Conservation (phyloP, 2,888 invertebrate genomes). For the Quadroppia sp. region DNA sequence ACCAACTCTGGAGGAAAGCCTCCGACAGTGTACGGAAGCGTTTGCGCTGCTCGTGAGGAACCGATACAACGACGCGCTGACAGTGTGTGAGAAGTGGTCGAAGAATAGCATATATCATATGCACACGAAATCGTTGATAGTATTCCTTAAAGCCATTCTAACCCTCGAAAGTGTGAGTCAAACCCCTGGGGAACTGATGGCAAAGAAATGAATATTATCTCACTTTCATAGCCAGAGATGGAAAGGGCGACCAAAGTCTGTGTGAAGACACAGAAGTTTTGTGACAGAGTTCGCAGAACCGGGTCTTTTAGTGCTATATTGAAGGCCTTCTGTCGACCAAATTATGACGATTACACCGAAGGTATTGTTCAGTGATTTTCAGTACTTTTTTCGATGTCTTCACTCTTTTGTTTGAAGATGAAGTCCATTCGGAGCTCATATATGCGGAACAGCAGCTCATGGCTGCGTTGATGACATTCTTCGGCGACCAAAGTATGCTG, state of each 20-base stretch:
- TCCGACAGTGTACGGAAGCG: constrained; percentile 5
- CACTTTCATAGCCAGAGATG: neutral
- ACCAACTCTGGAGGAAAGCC: neutral
- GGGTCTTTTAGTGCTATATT: neutral
- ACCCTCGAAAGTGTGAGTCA: neutral
- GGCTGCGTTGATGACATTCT: constrained; percentile 79
- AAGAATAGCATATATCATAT: constrained; percentile 7
- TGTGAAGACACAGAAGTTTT: neutral
- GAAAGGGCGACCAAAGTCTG: constrained; percentile 5
- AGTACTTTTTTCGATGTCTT: neutral
- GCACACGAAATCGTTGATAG: constrained; percentile 1
- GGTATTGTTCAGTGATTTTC: constrained; percentile 52
- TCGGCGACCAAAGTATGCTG: constrained; percentile 87
- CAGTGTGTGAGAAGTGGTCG: neutral
- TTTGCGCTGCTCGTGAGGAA: neutral
- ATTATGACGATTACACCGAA: constrained; percentile 70
- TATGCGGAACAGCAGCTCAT: constrained; percentile 84
- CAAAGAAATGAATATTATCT: no score
- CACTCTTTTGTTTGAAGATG: constrained; percentile 57
- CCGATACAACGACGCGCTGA: neutral
- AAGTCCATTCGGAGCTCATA: constrained; percentile 90
- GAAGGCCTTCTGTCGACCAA: constrained; percentile 60
- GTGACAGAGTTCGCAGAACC: neutral
- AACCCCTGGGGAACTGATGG: no score
- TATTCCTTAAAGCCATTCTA: constrained; percentile 3